These are phyloP conservation scores for Tringa solitaria DNA, from an alignment of 2,113 vertebrate genomes.

Conservation along the genomic window DNA sequence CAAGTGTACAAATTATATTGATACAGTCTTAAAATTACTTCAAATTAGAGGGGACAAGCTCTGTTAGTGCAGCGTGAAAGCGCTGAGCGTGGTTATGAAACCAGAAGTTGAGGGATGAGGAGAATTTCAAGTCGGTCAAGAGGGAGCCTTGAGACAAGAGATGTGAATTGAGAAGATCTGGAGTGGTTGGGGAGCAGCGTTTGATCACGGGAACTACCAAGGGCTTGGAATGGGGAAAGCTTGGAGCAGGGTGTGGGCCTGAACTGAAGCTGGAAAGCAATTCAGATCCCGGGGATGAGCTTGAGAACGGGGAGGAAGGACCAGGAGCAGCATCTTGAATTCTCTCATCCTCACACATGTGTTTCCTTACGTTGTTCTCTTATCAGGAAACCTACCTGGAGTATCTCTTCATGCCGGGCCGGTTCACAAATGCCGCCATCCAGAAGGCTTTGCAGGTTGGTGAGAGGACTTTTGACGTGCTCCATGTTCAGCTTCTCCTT, in stretches of 20 bases:
- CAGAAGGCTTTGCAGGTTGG: conserved; percentile 88
- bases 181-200: not conserved
- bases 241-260: not conserved
- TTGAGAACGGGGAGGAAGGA: not conserved
- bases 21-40: not conserved
- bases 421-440: conserved; percentile 84
- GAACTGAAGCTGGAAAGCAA: not conserved
- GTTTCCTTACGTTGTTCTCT: not conserved
- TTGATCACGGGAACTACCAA: not conserved
- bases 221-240: no score
- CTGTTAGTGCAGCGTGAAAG: not conserved
- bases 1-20: not conserved
- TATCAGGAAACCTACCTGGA: conserved; percentile 88
- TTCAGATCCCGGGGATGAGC: not conserved
- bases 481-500: not conserved
- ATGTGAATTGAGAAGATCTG: not conserved
- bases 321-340: not conserved
- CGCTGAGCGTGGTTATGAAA: not conserved
- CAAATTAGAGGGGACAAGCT: not conserved
- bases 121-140: not conserved
- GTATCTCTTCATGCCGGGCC: conserved; percentile 83
- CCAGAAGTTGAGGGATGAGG: not conserved
- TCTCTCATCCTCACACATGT: not conserved
- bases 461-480: not conserved
- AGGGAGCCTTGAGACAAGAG: not conserved